Evolutionary conservation across 2,113 vertebrate species (phyloP).

Genomic region (Tonatia bakeri): DNA sequence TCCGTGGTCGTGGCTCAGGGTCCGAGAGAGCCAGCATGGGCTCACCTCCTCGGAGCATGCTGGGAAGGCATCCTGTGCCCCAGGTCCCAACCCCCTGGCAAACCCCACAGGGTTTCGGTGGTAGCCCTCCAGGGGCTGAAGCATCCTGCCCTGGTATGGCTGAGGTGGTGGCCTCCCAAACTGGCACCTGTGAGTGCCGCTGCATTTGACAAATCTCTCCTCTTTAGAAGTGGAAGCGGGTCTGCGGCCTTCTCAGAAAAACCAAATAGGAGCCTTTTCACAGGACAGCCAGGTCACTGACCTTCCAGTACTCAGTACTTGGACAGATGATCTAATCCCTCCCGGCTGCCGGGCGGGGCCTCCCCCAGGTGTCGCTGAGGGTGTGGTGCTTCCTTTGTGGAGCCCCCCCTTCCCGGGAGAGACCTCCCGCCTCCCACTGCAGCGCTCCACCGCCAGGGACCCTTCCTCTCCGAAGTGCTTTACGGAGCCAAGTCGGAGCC

Average conservation of each 20-base stretch:
- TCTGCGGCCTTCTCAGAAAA: background rate
- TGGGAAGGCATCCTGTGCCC: background rate
- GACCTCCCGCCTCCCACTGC: background rate
- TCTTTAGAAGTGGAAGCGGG: background rate
- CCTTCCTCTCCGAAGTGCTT: background rate
- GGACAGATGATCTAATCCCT: background rate
- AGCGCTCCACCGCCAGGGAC: too few species aligned
- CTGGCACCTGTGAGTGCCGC: background rate
- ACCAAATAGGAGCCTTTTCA: background rate
- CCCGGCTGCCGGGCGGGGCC: background rate
- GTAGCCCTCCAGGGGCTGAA: background rate
- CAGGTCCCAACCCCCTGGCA: background rate
- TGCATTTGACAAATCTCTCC: background rate
- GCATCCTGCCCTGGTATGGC: rapidly evolving
- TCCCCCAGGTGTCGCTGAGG: background rate
- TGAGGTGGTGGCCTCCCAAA: background rate
- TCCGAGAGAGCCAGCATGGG: background rate
- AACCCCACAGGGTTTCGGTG: background rate
- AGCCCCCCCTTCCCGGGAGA: background rate
- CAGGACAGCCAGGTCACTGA: background rate
- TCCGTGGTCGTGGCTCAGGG: too few species aligned
- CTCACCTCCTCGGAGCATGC: background rate
- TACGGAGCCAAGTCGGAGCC: background rate
- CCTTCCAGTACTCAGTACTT: background rate
- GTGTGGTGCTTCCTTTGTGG: background rate